These are phyloP conservation scores for Sandelia bainsii DNA, from an alignment of 2,797 vertebrate species.

Conservation along the genomic window DNA sequence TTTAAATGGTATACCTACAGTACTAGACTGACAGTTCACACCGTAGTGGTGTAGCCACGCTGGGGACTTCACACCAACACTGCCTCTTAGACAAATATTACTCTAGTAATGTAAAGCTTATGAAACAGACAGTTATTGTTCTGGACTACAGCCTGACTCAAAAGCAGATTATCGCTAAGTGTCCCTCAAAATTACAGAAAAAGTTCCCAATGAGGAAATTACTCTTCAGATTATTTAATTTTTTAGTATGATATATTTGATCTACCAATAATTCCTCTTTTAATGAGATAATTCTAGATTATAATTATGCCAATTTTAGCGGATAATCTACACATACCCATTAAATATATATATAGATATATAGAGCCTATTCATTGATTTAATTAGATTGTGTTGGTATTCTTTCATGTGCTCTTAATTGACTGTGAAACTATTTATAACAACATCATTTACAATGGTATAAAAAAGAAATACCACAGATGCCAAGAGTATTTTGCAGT, in stretches of 20 bases:
- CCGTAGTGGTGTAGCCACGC: neutral
- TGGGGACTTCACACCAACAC: neutral
- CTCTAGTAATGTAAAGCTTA: neutral
- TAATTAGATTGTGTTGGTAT: neutral
- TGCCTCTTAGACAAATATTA: neutral
- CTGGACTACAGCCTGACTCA: too few relatives aligned
- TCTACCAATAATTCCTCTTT: neutral
- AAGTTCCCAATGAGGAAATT: too few relatives aligned
- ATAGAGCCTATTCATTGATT: neutral
- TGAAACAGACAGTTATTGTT: neutral
- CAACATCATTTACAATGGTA: too few relatives aligned
- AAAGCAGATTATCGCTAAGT: too few relatives aligned
- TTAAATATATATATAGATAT: neutral
- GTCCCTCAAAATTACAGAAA: too few relatives aligned
- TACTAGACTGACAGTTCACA: constrained; percentile 14
- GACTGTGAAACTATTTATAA: neutral
- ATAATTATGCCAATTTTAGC: neutral
- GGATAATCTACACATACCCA: neutral
- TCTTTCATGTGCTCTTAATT: constrained; percentile 1
- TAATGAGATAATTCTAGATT: neutral
- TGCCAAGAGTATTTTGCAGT: too few relatives aligned
- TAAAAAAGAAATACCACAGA: neutral
- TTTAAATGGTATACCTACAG: neutral
- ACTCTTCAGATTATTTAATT: too few relatives aligned
- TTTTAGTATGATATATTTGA: neutral